Evolutionary conservation across 1,140 invertebrate genomes (phyloP).

Genomic region (Pseudachorutes palmiensis): DNA sequence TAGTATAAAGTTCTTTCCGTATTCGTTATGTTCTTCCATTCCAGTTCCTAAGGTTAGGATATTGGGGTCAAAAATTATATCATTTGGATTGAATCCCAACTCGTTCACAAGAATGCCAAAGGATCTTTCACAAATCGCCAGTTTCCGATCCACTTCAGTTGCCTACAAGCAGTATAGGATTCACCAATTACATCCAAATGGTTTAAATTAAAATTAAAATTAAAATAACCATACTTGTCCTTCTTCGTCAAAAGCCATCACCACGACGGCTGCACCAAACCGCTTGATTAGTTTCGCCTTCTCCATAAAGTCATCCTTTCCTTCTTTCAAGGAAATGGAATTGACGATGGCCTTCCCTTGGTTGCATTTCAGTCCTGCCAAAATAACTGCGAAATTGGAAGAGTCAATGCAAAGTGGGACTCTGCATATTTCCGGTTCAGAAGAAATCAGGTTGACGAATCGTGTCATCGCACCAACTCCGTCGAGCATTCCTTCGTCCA

Average conservation of each 20-base stretch:
- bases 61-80: too few species aligned
- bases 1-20: too few species aligned
- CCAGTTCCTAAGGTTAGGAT: too few species aligned
- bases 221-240: slow-evolving; percentile 51
- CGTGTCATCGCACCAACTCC: slow-evolving; percentile 51
- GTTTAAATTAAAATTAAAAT: slow-evolving; percentile 41
- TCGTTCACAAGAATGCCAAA: too few species aligned
- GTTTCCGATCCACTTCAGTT: too few species aligned
- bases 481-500: slow-evolving; percentile 59
- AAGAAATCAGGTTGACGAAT: slow-evolving; percentile 54
- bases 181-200: background rate
- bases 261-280: slow-evolving; percentile 55
- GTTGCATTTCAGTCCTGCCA: slow-evolving; percentile 53
- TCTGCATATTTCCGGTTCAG: slow-evolving; percentile 53
- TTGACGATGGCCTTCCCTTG: slow-evolving; percentile 58
- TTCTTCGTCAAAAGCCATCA: slow-evolving; percentile 51
- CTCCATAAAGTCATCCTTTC: slow-evolving; percentile 50
- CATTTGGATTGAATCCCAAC: too few species aligned
- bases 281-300: slow-evolving; percentile 45
- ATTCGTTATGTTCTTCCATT: too few species aligned
- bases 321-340: slow-evolving; percentile 52
- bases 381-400: slow-evolving; percentile 50
- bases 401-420: slow-evolving; percentile 56
- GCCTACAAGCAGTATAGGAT: too few species aligned
- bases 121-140: too few species aligned